Base-by-base conservation (phyloP, 2,113 vertebrate species). In the Epinephelus cyanopodus region DNA sequence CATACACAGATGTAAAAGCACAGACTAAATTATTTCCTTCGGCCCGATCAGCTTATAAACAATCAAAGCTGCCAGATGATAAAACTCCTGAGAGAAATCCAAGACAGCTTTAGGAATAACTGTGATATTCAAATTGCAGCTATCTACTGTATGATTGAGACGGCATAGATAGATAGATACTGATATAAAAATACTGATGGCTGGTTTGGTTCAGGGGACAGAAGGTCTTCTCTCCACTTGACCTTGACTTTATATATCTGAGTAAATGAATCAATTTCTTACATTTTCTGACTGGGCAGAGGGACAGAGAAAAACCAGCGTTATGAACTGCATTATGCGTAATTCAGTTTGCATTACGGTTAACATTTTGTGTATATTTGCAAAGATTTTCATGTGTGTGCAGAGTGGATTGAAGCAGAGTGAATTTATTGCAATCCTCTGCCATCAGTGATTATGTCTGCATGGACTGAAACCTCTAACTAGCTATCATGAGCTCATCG, bases 401-500 rank as follows among this genome's bases (percentile, higher is more conserved):
- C 66, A 39, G 9, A n/a, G 27, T 52, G 71, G 66, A 88, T 33
- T 57, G 2, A 54, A 42, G 50, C 25, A 33, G 54, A 77, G 60
- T 47, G 53, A 77, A 64, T 83, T 82, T 29, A 87, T 78, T 65
- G 19, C 37, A 48, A 12, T 64, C n/a, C n/a, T 83, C 62, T 65
- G 74, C n/a, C 77, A 67, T 73, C 64, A 73, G 67, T 75, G 66
- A 88, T 87, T 81, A 83, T 73, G 63, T 50, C 70, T 53, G 84
- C 37, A 63, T 27, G 18, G 83, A 79, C 54, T 27, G 4, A 81
- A 79, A 63, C 29, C 67, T 81, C 88, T 71, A 86, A 89, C 70
- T 52, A 69, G 79, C 71, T 57, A 82, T 85, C 70, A 75, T 69
- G 52, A 91, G 82, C 72, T 78, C 71, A 81, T 90, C 86, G 82